Percentiles rank a stretch among this genome's conserved stretches.
Evolutionary conservation across 2,113 vertebrate genomes (phyloP).

Genomic region (Lynx canadensis): DNA sequence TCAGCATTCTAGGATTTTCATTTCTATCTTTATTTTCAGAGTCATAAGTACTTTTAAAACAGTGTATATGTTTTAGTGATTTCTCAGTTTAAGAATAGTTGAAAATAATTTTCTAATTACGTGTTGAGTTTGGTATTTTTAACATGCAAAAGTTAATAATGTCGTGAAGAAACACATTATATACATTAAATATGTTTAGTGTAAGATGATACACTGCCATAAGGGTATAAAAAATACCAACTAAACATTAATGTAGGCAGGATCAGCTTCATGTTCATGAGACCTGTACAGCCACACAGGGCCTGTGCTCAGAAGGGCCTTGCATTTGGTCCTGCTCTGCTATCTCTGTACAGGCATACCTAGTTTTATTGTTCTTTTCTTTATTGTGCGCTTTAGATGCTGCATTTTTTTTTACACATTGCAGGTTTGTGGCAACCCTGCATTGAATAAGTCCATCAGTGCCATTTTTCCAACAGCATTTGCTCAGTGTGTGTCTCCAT

Average conservation of each 20-base stretch:
- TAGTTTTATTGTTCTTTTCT: neutral
- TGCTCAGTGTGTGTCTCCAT: neutral
- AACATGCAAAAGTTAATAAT: neutral
- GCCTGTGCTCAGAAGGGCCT: too few relatives aligned
- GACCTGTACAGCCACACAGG: fast-evolving
- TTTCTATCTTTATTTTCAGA: neutral
- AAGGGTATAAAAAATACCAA: neutral
- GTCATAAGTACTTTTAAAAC: neutral
- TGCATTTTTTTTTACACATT: neutral
- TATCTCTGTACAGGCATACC: neutral
- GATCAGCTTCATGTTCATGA: neutral
- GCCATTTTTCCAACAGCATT: neutral
- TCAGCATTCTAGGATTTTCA: neutral
- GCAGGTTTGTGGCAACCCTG: neutral
- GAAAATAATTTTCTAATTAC: neutral
- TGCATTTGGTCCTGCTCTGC: neutral
- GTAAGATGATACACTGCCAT: neutral
- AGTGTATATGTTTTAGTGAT: neutral
- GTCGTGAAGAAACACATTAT: neutral
- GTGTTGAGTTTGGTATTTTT: neutral
- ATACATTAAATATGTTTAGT: neutral
- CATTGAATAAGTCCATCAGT: neutral
- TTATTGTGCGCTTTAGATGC: neutral
- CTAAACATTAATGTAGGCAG: neutral
- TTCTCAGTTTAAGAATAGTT: neutral